These are phyloP conservation scores for Scomber colias DNA, from an alignment of 2,113 vertebrate genomes.

Conservation along the genomic window DNA sequence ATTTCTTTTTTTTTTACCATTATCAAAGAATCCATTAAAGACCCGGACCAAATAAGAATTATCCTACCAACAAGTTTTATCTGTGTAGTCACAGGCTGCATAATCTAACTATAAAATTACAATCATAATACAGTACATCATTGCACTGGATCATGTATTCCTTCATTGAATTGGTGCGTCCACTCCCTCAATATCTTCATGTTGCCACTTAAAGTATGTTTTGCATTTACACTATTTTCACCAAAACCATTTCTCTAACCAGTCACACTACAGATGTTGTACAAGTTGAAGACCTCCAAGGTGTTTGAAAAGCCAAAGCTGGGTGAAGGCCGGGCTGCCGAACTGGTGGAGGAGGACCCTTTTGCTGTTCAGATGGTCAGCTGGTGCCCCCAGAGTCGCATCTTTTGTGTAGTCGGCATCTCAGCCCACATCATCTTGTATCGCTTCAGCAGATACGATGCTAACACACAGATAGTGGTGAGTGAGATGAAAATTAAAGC, in stretches of 20 bases:
- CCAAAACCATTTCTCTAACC: slow-evolving; percentile 9
- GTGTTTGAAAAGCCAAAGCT: slow-evolving; percentile 96
- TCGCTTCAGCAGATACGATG: slow-evolving; percentile 95
- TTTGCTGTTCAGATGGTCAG: slow-evolving; percentile 96
- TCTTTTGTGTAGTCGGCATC: slow-evolving; percentile 97
- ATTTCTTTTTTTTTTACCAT: no score
- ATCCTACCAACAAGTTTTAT: no score
- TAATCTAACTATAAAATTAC: no score
- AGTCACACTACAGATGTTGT: slow-evolving; percentile 99
- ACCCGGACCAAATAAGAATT: no score
- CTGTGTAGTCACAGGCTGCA: no score
- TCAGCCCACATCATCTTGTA: slow-evolving; percentile 95
- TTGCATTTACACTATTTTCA: not conserved
- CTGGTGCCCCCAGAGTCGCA: slow-evolving; percentile 97
- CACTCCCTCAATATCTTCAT: not conserved
- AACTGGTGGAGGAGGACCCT: slow-evolving; percentile 95
- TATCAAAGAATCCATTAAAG: no score
- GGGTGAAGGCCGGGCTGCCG: slow-evolving; percentile 88
- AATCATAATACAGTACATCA: not conserved
- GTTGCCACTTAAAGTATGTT: not conserved
- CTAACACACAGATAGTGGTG: slow-evolving; percentile 94
- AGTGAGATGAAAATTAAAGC: slow-evolving; percentile 72
- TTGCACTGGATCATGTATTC: not conserved
- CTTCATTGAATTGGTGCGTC: not conserved
- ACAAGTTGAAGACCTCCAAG: slow-evolving; percentile 98